Percentiles rank a stretch among this genome's conserved stretches.
These are phyloP conservation scores for Lithophane semibrunnea DNA, from an alignment of 2,888 invertebrate species.

Conservation along the genomic window DNA sequence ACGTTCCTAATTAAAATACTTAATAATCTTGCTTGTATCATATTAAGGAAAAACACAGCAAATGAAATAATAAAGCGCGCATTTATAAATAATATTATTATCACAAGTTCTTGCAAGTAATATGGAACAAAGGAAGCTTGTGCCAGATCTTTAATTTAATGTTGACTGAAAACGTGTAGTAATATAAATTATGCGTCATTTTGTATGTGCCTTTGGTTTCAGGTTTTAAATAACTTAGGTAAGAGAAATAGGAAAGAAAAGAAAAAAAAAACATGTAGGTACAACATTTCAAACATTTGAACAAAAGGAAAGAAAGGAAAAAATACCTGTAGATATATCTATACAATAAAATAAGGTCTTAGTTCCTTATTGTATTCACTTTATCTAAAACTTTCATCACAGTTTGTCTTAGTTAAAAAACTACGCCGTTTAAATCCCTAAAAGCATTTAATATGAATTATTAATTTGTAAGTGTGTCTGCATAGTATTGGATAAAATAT, in stretches of 20 bases:
- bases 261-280: no score
- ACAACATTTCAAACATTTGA: no score
- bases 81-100: constrained; percentile 44
- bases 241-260: not conserved
- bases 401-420: not conserved
- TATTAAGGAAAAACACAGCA: constrained; percentile 55
- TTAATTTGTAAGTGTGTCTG: not conserved
- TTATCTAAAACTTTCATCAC: not conserved
- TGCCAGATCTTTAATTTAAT: constrained; percentile 20
- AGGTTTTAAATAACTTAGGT: not conserved
- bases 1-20: constrained; percentile 58
- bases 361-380: not conserved
- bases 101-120: constrained; percentile 50
- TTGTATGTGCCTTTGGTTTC: not conserved
- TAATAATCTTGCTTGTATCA: constrained; percentile 60
- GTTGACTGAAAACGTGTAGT: constrained; percentile 14
- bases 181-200: constrained; percentile 1
- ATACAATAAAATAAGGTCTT: not conserved
- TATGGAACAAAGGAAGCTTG: constrained; percentile 30
- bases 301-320: no score
- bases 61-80: constrained; percentile 33
- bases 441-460: not conserved
- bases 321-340: no score
- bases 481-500: not conserved
- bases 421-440: not conserved